Percentiles rank a stretch among this genome's conserved stretches.
These are phyloP conservation scores for Brachionus calyciflorus DNA, from an alignment of 1,140 invertebrate species.

Conservation along the genomic window DNA sequence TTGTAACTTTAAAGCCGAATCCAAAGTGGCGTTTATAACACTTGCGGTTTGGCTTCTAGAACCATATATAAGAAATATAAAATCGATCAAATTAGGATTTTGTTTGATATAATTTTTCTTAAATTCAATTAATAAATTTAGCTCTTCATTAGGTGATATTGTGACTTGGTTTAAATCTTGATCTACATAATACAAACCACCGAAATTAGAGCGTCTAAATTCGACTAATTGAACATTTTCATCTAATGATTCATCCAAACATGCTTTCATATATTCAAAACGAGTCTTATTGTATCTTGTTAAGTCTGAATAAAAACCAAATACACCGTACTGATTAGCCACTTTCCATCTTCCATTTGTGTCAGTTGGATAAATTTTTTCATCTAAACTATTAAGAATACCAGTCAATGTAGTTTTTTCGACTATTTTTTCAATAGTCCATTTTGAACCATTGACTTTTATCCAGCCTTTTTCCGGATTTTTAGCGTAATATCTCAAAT, in stretches of 20 bases:
- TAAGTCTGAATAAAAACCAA: slow-evolving; percentile 37
- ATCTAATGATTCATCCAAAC: neutral
- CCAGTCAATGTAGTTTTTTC: slow-evolving; percentile 31
- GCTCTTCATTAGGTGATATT: neutral
- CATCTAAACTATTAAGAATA: slow-evolving; percentile 11
- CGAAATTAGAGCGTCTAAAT: slow-evolving; percentile 18
- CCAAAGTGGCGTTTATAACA: neutral
- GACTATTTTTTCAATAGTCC: slow-evolving; percentile 33
- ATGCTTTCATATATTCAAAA: slow-evolving; percentile 15
- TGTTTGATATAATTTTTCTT: slow-evolving; percentile 10
- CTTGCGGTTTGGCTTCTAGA: neutral
- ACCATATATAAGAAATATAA: slow-evolving; percentile 24
- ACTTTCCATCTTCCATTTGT: slow-evolving; percentile 14
- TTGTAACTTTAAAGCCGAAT: slow-evolving; percentile 9
- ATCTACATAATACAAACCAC: slow-evolving; percentile 26
- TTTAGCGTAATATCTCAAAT: slow-evolving; percentile 37
- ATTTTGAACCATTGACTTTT: slow-evolving; percentile 42
- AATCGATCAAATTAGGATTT: slow-evolving; percentile 30
- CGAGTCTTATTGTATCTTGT: slow-evolving; percentile 21
- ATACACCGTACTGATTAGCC: slow-evolving; percentile 21
- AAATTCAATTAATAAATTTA: slow-evolving; percentile 15
- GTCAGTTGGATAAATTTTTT: slow-evolving; percentile 38
- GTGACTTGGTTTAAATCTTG: neutral
- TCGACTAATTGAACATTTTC: slow-evolving; percentile 46
- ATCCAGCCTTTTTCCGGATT: neutral